Base-by-base conservation (phyloP, 2,888 invertebrate species). In the Temnothorax ravouxi region DNA sequence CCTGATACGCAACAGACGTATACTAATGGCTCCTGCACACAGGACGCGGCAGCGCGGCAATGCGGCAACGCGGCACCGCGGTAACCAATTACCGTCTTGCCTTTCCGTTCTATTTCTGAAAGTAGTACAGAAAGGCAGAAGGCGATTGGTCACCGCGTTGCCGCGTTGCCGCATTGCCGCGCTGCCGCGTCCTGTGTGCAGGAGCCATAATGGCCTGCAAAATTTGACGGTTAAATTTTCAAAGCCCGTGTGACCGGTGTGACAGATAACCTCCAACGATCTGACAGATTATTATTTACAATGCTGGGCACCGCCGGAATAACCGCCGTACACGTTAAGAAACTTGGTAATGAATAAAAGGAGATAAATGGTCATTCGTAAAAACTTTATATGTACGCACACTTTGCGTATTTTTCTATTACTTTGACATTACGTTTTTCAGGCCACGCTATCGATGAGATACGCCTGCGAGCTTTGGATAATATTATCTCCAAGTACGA, bases 401-500 rank as follows among this genome's bases (percentile, higher is more conserved):
- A 15, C 11, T 2, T 29, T 52, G 38, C 25, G 34, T 29, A 21
- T 59, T 21, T 59, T n/a, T 1, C 13, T 18, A 9, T 50, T n/a
- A 44, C 21, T 50, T 34, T 41, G 13, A 56, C 13, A 25, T 59
- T 56, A 62, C 21, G 13, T 29, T 84, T 91, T 91, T 79, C 88
- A 96, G 96, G 95, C 87, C 96, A 96, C 91, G 95, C 95, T 15
- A 91, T 96, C 69, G 95, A 95, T 89, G 96, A 96, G 94, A 96
- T 96, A 88, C 95, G 96, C 52, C 95, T 96, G 86, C 95, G 96
- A 84, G 95, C 96, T 13, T 94, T 96, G 29, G 94, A 95, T 82
- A 94, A 95, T 87, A 94, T 96, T 74, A 93, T 96, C 87, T 96
- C 96, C 0, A 97, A 97, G 93, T 94, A 97, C n/a, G 96, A 96